A percentile compares a stretch with the other conserved stretches of the same genome.
phyloP scores from a whole-genome alignment of 2,888 invertebrate genomes.

The Pheosia tremula region DNA sequence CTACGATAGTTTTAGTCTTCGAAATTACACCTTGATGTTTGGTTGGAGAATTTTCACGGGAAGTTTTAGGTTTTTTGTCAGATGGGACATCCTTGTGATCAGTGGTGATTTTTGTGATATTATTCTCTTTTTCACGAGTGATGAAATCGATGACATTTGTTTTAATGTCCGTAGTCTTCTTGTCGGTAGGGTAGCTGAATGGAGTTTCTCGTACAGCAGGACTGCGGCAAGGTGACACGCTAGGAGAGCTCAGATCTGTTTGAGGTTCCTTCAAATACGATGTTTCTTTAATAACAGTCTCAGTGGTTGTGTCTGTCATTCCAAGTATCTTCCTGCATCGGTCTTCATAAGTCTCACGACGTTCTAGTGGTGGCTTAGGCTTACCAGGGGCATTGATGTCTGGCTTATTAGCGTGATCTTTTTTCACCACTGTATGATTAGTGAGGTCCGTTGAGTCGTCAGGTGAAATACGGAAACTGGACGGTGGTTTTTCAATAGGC shows the following conservation, averaged over 20 bases:
- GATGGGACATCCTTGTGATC: conserved; percentile 9
- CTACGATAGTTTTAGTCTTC: conserved; percentile 24
- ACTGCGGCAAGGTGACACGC: conserved; percentile 62
- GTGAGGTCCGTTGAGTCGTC: conserved; percentile 51
- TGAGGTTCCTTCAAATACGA: conserved; percentile 37
- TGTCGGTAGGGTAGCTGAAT: conserved; percentile 34
- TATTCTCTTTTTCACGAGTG: conserved; percentile 48
- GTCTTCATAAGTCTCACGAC: conserved; percentile 90
- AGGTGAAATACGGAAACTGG: conserved; percentile 70
- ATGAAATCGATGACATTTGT: conserved; percentile 51
- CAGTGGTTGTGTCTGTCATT: conserved; percentile 72
- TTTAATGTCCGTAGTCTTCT: conserved; percentile 33
- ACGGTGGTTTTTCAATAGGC: conserved; percentile 71
- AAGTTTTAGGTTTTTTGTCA: conserved; percentile 31
- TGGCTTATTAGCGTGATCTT: conserved; percentile 53
- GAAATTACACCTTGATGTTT: conserved; percentile 55
- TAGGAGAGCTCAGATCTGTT: conserved; percentile 54
- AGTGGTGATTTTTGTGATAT: conserved; percentile 35
- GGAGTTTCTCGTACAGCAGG: conserved; percentile 51
- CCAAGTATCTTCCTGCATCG: conserved; percentile 89
- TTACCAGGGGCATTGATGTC: conserved; percentile 59
- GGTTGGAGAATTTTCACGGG: conserved; percentile 54
- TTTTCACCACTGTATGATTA: conserved; percentile 56
- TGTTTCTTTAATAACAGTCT: conserved; percentile 29
- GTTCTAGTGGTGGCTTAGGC: conserved; percentile 83